These are phyloP conservation scores for Idaea biselata DNA, from an alignment of 2,888 invertebrate species.

Conservation along the genomic window DNA sequence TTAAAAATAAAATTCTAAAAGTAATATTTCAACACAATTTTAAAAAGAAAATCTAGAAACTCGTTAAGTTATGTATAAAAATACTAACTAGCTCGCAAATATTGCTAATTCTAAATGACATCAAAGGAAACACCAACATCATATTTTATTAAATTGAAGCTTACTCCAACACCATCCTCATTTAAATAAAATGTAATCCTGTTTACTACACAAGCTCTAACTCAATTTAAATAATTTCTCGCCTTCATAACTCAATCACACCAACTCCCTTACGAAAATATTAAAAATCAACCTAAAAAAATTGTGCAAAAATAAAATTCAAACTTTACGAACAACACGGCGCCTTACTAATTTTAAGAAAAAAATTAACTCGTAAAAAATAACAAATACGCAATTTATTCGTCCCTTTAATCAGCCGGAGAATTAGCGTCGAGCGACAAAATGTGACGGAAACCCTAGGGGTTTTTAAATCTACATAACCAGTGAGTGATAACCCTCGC, in stretches of 20 bases:
- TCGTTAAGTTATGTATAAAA: constrained; percentile 9
- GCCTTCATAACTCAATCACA: neutral
- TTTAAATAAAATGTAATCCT: neutral
- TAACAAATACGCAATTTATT: constrained; percentile 33
- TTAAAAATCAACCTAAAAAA: neutral
- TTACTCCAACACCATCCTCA: neutral
- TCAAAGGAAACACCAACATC: neutral
- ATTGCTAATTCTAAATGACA: neutral
- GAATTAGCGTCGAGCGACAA: constrained; percentile 33
- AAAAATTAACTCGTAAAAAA: constrained; percentile 24
- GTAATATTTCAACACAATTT: too few relatives aligned
- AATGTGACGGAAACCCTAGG: constrained; percentile 35
- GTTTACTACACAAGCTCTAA: neutral
- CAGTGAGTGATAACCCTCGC: neutral
- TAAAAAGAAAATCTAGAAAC: too few relatives aligned
- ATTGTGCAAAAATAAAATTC: neutral
- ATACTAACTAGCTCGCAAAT: neutral
- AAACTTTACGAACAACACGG: neutral
- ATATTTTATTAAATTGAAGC: neutral
- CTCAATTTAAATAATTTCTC: constrained; percentile 1
- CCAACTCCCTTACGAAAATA: neutral
- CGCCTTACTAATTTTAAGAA: constrained; percentile 16
- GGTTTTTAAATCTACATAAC: constrained; percentile 25
- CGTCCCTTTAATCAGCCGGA: constrained; percentile 31
- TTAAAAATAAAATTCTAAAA: too few relatives aligned